Base-by-base conservation (phyloP, 1,140 invertebrate species). In the Brachystomella parvula region DNA sequence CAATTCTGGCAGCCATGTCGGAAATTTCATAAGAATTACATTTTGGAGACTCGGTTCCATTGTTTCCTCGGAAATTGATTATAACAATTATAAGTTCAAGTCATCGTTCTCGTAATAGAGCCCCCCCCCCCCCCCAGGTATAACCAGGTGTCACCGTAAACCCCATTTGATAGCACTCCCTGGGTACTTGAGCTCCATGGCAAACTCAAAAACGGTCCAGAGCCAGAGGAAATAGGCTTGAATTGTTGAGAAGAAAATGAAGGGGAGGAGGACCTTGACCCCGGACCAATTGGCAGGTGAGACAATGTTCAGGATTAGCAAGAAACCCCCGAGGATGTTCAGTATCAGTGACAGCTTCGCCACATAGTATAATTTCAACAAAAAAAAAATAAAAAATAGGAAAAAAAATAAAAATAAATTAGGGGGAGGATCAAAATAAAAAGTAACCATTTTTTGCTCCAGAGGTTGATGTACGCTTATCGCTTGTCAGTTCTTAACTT, bases 171-270 rank as follows among this genome's bases (percentile, higher is more conserved):
- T 26, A 53, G 49, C 12, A 60, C 58, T 15, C 58, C n/a, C 26
- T 9, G 58, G 58, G 30, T 35, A 19, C 29, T 35, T 30, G 33
- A 60, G 58, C 58, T 60, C 58, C 58, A 60, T 60, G 30, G 58
- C 32, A 29, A 31, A 62, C 2, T 29, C 6, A 29, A 62, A 62
- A 15, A 62, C 60, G 19, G 44, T 47, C 60, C 60, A n/a, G n/a
- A n/a, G n/a, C n/a, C n/a, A 62, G 12, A 62, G 24, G 29, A 39
- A 62, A 26, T 44, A 39, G 24, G 26, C 35, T 26, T 62, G 60
- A 9, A 21, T 28, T 9, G 60, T n/a, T 21, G 60, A 12, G 60
- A 44, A 62, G 3, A 39, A 12, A 47, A 62, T 24, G 29, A 62
- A 62, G 3, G 60, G 60, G 35, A 62, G 15, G 26, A 59, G 9